Evolutionary conservation across 2,797 vertebrate genomes (phyloP), one percentile per base, ranked within the genome.

Genomic region (Sebastolobus altivelis): DNA sequence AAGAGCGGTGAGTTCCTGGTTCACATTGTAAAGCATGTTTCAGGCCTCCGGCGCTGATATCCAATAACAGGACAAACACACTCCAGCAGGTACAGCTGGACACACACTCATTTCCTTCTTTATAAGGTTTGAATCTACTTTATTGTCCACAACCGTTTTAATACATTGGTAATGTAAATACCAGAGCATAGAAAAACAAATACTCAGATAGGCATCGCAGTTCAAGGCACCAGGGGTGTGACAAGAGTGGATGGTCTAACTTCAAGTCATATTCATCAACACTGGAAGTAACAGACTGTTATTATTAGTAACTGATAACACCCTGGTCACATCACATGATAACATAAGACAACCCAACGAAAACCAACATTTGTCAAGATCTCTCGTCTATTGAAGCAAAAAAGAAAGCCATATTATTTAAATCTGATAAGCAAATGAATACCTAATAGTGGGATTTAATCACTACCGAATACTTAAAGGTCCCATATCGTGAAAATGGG

Each of bases 211-310:
- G 61, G 67, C 78, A 4, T 81, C 79, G 73, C 43, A 85, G 66
- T 85, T 79, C 40, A 93, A 95, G 94, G 94, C 88, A 93, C 88
- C 75, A 61, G 74, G 68, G 73, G 72, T 77, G 69, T 75, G 56
- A 59, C 3, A 67, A 13, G 61, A 89, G 76, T 52, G 69, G 65
- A 78, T 20, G 14, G 75, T 70, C 65, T 61, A n/a, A 58, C 25
- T 55, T 76, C 11, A 58, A 37, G 25, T 76, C 25, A 63, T 37
- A 37, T 12, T 33, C 2, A 4, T 66, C 25, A 2, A 75, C 29
- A 43, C 25, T n/a, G 37, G 5, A 67, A 77, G 55, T 43, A 65
- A 66, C 43, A 63, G 22, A 67, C 33, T 27, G 40, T 25, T 25
- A 4, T 56, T 62, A 22, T 69, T n/a, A 38, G 29, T 11, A 40